These are phyloP conservation scores for Chelonoidis abingdonii DNA, from an alignment of 2,113 vertebrate genomes.

Conservation along the genomic window DNA sequence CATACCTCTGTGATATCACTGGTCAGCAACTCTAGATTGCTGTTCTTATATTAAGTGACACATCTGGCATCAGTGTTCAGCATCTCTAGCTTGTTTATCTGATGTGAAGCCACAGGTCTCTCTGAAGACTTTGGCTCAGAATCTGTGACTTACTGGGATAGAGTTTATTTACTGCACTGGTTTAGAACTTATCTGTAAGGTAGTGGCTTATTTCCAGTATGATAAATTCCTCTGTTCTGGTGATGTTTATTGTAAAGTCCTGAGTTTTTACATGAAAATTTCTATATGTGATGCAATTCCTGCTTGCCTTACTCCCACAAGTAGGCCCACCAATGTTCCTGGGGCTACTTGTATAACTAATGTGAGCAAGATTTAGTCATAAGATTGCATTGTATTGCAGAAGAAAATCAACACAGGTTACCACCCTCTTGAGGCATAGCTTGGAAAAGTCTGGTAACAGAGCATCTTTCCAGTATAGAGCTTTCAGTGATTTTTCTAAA, in stretches of 20 bases:
- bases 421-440: background rate
- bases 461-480: background rate
- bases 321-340: background rate
- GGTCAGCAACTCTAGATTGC: slow-evolving; percentile 9
- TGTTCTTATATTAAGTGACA: slow-evolving; percentile 39
- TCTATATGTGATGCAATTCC: background rate
- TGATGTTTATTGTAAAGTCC: slow-evolving; percentile 48
- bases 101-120: slow-evolving; percentile 3
- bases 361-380: background rate
- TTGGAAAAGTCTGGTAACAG: slow-evolving; percentile 11
- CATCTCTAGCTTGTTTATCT: slow-evolving; percentile 33
- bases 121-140: slow-evolving; percentile 27
- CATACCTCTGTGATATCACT: background rate
- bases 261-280: slow-evolving; percentile 40
- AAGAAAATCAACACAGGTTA: background rate
- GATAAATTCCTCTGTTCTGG: slow-evolving; percentile 50
- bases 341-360: background rate
- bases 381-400: slow-evolving; percentile 18
- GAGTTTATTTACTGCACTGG: slow-evolving; percentile 26
- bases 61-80: background rate
- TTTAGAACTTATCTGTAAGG: slow-evolving; percentile 35
- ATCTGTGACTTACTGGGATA: slow-evolving; percentile 51
- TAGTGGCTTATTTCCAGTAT: slow-evolving; percentile 44
- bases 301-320: background rate
- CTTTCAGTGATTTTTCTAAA: slow-evolving; percentile 10